phyloP scores from a whole-genome alignment of 2,797 vertebrate species.

The Discoglossus pictus region DNA sequence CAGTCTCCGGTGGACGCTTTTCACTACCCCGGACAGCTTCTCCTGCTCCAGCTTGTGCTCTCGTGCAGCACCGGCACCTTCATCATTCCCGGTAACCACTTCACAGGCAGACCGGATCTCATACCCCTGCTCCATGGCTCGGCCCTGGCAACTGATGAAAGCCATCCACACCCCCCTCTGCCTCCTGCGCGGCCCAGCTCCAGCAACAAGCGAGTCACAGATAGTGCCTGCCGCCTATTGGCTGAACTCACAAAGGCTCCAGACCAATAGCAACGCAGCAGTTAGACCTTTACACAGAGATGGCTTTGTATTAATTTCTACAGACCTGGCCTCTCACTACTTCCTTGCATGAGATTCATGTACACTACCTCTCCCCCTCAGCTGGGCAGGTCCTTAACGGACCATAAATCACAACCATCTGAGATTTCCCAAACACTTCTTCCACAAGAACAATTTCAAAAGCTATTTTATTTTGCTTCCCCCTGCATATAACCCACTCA shows the following conservation, averaged over 20 bases:
- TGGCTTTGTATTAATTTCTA: neutral
- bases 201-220: conserved; percentile 37
- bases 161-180: conserved; percentile 41
- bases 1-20: conserved; percentile 91
- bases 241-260: neutral
- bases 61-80: conserved; percentile 58
- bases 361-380: too few relatives aligned
- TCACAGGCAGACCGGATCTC: conserved; percentile 58
- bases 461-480: too few relatives aligned
- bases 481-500: too few relatives aligned
- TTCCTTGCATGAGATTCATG: too few relatives aligned
- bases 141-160: conserved; percentile 4
- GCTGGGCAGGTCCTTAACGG: too few relatives aligned
- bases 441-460: too few relatives aligned
- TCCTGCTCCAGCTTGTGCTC: conserved; percentile 83
- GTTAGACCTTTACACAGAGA: too few relatives aligned
- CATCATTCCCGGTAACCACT: conserved; percentile 65
- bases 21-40: conserved; percentile 92
- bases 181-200: conserved; percentile 48
- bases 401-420: too few relatives aligned
- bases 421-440: too few relatives aligned
- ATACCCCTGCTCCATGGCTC: conserved; percentile 19
- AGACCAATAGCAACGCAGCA: conserved; percentile 8
- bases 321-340: too few relatives aligned
- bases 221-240: neutral